Percentiles rank a stretch among this genome's conserved stretches.
Conservation (phyloP, 2,797 vertebrate genomes). For the Acanthurus leucopareius region DNA sequence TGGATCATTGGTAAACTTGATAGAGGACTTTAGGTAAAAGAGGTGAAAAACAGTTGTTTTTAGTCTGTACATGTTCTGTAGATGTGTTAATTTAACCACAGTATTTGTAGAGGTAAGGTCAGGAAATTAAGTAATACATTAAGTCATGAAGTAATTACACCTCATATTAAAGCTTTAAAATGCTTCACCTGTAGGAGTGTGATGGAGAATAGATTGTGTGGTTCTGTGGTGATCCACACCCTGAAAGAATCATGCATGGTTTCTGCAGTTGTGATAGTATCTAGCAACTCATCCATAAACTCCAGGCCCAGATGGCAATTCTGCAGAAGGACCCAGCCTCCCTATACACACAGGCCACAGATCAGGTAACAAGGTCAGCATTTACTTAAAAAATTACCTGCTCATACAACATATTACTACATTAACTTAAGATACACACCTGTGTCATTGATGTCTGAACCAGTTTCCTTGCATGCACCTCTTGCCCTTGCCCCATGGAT, state of each 20-base stretch:
- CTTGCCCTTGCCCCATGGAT: constrained; percentile 93
- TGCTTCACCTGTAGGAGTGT: constrained; percentile 86
- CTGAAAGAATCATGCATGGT: constrained; percentile 83
- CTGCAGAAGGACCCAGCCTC: constrained; percentile 91
- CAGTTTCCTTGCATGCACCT: constrained; percentile 89
- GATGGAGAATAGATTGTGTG: constrained; percentile 88
- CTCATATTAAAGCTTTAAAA: background rate
- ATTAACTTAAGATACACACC: constrained; percentile 66
- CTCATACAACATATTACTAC: background rate
- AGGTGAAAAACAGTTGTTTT: constrained; percentile 50
- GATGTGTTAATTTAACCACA: background rate
- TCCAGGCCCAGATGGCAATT: constrained; percentile 91
- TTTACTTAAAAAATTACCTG: constrained; percentile 8
- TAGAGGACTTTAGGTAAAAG: constrained; percentile 71
- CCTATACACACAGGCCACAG: constrained; percentile 71
- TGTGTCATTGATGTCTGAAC: constrained; percentile 85
- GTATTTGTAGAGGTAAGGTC: background rate
- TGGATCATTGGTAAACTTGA: constrained; percentile 91
- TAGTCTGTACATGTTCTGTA: background rate
- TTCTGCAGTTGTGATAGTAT: constrained; percentile 81
- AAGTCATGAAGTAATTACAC: background rate
- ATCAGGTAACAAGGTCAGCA: constrained; percentile 8
- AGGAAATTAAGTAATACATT: background rate
- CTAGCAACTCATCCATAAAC: constrained; percentile 90
- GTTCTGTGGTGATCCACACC: constrained; percentile 91